phyloP scores from a whole-genome alignment of 92 coral and sea anemone genomes.

The Palythoa heliodiscus region DNA sequence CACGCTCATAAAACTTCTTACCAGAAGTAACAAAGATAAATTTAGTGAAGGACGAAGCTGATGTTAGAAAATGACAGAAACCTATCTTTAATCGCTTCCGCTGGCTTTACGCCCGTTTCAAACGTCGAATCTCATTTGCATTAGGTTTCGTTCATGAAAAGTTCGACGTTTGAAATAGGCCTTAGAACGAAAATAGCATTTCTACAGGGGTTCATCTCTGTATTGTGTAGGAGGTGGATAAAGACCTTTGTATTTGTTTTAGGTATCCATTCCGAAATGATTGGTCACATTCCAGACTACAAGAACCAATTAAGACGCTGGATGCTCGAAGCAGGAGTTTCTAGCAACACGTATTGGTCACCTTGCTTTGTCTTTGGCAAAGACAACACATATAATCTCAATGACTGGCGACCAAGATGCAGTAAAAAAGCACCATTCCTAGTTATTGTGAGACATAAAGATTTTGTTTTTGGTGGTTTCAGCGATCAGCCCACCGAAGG shows the following conservation, averaged over 20 bases:
- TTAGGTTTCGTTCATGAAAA: too few species aligned
- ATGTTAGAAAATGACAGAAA: too few species aligned
- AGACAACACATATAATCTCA: neutral
- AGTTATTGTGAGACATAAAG: neutral
- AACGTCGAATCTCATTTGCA: too few species aligned
- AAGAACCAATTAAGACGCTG: conserved; percentile 6
- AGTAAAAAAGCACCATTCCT: neutral
- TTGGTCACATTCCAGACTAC: conserved; percentile 40
- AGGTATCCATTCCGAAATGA: conserved; percentile 14
- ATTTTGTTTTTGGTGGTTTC: conserved; percentile 36
- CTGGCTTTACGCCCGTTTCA: too few species aligned
- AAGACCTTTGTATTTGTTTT: neutral
- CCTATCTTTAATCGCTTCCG: too few species aligned
- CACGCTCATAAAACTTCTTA: too few species aligned
- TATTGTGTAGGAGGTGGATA: too few species aligned
- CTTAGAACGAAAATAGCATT: too few species aligned
- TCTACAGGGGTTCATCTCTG: too few species aligned
- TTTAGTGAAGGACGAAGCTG: too few species aligned
- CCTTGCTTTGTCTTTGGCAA: conserved; percentile 16
- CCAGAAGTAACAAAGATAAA: too few species aligned
- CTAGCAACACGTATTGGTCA: conserved; percentile 30
- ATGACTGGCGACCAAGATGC: neutral
- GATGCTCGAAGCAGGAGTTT: conserved; percentile 13
- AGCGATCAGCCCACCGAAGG: conserved; percentile 13
- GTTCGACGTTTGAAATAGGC: too few species aligned